A percentile compares a stretch with the other conserved stretches of the same genome.
Evolutionary conservation across 2,888 invertebrate genomes (phyloP).

Genomic region (Perdita meconis): DNA sequence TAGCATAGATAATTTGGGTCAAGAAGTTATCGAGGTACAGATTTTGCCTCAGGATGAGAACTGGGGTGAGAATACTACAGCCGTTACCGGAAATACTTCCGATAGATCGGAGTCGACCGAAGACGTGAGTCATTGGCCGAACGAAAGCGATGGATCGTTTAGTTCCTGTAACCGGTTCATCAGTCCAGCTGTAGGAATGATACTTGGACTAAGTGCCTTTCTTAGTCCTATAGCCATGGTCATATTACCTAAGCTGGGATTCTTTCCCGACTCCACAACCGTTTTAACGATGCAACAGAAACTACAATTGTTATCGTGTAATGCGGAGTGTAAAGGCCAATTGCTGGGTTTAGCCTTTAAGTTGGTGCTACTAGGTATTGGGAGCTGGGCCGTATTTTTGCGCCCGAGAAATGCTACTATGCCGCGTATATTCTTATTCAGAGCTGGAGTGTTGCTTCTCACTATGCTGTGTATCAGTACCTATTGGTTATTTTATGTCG

Average conservation of each 20-base stretch:
- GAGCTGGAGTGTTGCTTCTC: constrained; percentile 94
- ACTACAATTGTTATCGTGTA: constrained; percentile 91
- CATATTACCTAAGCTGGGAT: constrained; percentile 94
- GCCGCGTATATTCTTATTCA: constrained; percentile 95
- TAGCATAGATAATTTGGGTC: constrained; percentile 92
- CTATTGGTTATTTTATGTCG: constrained; percentile 99
- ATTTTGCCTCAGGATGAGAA: constrained; percentile 98
- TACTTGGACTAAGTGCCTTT: constrained; percentile 93
- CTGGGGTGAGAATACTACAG: constrained; percentile 99
- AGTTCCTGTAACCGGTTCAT: constrained; percentile 93
- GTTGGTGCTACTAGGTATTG: constrained; percentile 93
- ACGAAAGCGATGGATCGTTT: constrained; percentile 89
- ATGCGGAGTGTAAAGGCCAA: constrained; percentile 97
- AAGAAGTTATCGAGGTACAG: constrained; percentile 98
- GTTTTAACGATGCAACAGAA: constrained; percentile 90
- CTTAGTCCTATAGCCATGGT: constrained; percentile 98
- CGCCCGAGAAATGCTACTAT: constrained; percentile 93
- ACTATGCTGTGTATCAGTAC: constrained; percentile 96
- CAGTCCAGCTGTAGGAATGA: constrained; percentile 91
- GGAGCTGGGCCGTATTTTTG: constrained; percentile 96
- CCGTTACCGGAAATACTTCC: constrained; percentile 97
- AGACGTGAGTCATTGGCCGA: constrained; percentile 93
- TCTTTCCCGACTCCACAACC: constrained; percentile 89
- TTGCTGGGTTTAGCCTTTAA: constrained; percentile 96
- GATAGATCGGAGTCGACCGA: constrained; percentile 98